phyloP scores from a whole-genome alignment of 1,140 invertebrate species.

The Trichoplusia ni region DNA sequence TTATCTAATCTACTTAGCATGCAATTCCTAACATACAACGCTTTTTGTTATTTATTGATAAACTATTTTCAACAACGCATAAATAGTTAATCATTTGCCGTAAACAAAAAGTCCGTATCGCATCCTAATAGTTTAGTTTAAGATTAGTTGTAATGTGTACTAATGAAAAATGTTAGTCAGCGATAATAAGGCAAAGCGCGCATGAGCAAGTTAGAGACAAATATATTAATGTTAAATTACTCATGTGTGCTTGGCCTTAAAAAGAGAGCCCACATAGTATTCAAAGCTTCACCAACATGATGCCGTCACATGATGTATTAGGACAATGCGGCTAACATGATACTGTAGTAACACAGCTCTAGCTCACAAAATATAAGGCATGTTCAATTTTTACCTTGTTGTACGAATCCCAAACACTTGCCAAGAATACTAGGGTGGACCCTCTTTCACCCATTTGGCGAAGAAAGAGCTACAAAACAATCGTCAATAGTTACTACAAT shows the following conservation, averaged over 20 bases:
- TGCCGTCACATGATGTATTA: constrained; percentile 37
- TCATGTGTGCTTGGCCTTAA: constrained; percentile 2
- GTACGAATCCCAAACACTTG: constrained; percentile 62
- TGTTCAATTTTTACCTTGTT: constrained; percentile 57
- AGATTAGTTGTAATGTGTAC: constrained; percentile 32
- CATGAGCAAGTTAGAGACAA: neutral
- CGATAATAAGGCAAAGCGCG: neutral
- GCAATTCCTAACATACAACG: too few relatives aligned
- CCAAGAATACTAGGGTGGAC: constrained; percentile 71
- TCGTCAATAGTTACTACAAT: constrained; percentile 25
- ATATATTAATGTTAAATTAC: neutral
- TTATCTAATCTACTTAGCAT: too few relatives aligned
- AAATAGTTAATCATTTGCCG: too few relatives aligned
- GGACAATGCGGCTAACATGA: constrained; percentile 38
- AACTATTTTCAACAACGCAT: too few relatives aligned
- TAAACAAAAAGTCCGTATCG: too few relatives aligned
- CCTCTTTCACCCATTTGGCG: constrained; percentile 77
- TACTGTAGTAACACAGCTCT: constrained; percentile 14
- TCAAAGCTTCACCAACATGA: constrained; percentile 41
- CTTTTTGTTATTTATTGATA: too few relatives aligned
- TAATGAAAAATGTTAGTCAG: constrained; percentile 13
- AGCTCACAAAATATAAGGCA: constrained; percentile 10
- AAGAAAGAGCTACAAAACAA: constrained; percentile 71
- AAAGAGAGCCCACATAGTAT: constrained; percentile 67
- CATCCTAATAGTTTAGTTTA: constrained; percentile 9